Evolutionary conservation across 2,113 vertebrate genomes (phyloP).

Genomic region (Promerops cafer): DNA sequence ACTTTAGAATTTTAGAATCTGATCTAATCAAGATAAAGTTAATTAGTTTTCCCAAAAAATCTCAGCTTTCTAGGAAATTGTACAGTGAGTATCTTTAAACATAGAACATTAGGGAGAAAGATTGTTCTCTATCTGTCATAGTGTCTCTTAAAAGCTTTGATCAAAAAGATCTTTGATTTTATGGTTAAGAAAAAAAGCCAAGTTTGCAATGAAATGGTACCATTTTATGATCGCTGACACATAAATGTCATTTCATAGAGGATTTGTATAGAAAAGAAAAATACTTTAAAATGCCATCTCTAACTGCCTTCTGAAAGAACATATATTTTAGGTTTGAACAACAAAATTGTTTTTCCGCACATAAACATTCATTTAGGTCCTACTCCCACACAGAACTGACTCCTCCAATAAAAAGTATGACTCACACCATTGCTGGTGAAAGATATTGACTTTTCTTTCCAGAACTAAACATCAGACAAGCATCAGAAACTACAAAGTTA

Average conservation of each 20-base stretch:
- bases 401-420: not conserved
- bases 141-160: constrained; percentile 26
- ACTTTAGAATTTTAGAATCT: not conserved
- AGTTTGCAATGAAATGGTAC: constrained; percentile 7
- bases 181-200: not conserved
- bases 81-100: not conserved
- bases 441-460: constrained; percentile 24
- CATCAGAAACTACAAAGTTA: not conserved
- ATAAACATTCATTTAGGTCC: constrained; percentile 28
- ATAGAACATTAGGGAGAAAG: not conserved
- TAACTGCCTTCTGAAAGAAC: constrained; percentile 7
- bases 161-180: constrained; percentile 34
- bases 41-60: not conserved
- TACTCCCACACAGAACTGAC: not conserved
- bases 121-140: not conserved
- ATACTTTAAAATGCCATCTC: constrained; percentile 11
- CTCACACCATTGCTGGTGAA: constrained; percentile 10
- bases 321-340: constrained; percentile 39
- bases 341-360: constrained; percentile 33
- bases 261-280: constrained; percentile 18
- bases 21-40: not conserved
- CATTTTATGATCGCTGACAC: constrained; percentile 38
- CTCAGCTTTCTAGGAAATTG: not conserved
- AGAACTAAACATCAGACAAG: not conserved
- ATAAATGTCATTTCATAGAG: not conserved